These are phyloP conservation scores for Lepidurus apus DNA, from an alignment of 1,140 invertebrate genomes.

Conservation along the genomic window DNA sequence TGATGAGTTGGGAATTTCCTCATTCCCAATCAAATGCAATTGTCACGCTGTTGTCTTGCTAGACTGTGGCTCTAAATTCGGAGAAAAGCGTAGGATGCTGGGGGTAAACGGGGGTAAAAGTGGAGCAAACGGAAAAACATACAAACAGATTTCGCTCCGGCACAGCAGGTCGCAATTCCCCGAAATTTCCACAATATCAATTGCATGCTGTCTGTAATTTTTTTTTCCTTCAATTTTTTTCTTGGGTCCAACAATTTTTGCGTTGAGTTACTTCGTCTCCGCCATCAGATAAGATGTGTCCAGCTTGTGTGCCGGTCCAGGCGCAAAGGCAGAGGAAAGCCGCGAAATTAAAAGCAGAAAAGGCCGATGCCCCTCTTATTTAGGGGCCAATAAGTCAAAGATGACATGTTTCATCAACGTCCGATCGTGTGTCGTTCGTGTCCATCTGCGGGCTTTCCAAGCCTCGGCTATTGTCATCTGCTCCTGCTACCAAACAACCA, in stretches of 20 bases:
- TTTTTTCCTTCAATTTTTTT: neutral
- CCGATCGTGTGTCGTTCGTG: neutral
- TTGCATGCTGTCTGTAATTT: neutral
- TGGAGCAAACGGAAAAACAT: neutral
- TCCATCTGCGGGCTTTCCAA: neutral
- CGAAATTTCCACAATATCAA: neutral
- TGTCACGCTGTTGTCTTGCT: neutral
- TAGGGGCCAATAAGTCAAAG: neutral
- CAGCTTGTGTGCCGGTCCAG: neutral
- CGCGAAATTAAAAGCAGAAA: neutral
- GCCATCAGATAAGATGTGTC: neutral
- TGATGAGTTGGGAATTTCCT: neutral
- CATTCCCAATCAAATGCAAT: neutral
- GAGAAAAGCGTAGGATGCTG: conserved; percentile 10
- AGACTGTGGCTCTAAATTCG: neutral
- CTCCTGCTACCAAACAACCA: neutral
- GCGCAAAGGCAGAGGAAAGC: neutral
- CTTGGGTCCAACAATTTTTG: neutral
- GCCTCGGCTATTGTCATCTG: conserved; percentile 3
- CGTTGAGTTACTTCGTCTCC: too few relatives aligned
- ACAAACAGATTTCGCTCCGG: neutral
- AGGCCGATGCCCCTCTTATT: neutral
- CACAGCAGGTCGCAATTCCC: neutral
- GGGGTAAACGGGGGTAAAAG: neutral
- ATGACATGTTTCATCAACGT: conserved; percentile 18